Evolutionary conservation across 2,113 vertebrate species (phyloP), one percentile per base, ranked within the genome.

Genomic region (Arothron firmamentum): DNA sequence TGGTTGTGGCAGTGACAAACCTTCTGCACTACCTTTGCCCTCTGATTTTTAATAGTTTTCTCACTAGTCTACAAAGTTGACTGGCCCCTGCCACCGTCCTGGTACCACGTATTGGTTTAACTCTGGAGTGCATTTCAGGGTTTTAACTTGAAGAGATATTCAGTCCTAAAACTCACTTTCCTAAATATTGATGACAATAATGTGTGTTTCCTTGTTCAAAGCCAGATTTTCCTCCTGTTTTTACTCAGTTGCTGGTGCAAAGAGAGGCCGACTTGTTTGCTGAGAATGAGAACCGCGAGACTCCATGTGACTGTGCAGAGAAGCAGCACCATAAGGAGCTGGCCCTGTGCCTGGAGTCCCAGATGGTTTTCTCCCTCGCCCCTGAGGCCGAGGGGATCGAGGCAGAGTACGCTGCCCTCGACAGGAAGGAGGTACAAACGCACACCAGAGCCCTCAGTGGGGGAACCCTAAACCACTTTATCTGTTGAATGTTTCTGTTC

Each of bases 241-340:
- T 42, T 7, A 23, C 56, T 70, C 65, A 92, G 91, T 62, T 85
- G 14, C 88, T 99, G 67, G 92, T 98, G 86, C 94, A 93, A 84
- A 93, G 93, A 74, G 91, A 93, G 74, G 95, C 94, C 59, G 94
- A 98, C 83, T 88, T 99, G 85, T 99, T 98, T 91, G 92, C 94
- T 13, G 97, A 99, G 88, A 98, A 99, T 62, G 95, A 99, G 82
- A 94, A 94, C 87, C 95, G 95, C 79, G 96, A 98, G 90, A 99
- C 97, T 56, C 96, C 97, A 31, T 99, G 97, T 85, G 97, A 99
- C 89, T 97, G 94, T 90, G 96, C 97, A 21, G 97, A 99, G 86
- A 96, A 95, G 80, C 96, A 97, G 55, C 96, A 94, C 84, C 94
- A 98, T 88, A 96, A 96, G 89, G 96, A 98, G 74, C 80, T 99